Base-by-base conservation (phyloP, 2,797 vertebrate genomes). In the Craterocephalus amniculus region DNA sequence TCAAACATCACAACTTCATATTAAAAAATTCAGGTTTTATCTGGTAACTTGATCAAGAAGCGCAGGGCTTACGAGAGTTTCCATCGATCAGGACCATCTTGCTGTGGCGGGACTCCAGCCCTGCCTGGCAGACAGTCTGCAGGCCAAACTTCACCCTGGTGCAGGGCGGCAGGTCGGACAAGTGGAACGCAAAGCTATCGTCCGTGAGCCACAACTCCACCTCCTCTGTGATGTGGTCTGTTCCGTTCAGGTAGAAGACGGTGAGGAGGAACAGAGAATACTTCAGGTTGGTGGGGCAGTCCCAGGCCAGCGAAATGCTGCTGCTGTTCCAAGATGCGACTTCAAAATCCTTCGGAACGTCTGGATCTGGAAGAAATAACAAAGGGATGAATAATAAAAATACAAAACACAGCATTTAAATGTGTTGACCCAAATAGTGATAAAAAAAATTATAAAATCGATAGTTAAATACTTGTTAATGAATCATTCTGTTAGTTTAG, bases 251-350 rank as follows among this genome's bases (percentile, higher is more conserved):
- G 74, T 87, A 73, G 77, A 92, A 88, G 58, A 67, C 24, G 0
- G 88, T 90, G 68, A 94, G 69, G 27, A 91, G 81, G 83, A 92
- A 92, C 40, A 51, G 26, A 0, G 91, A 89, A 78, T 67, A 87
- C 57, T 54, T 78, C n/a, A 26, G 31, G 70, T 83, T 87, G 13
- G 67, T 24, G 0, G 93, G 91, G 26, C 75, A 87, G 27, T 86
- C 80, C 94, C 94, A 94, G 40, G 60, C 43, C 75, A 94, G 31
- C 0, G 87, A 85, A 13, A 94, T 34, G 75, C 87, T 91, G 78
- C 70, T 91, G 81, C 77, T 79, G 70, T 89, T 92, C 86, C 82
- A 89, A 0, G 51, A 84, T 0, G 58, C 70, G 43, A 90, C 76
- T 58, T 76, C 63, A 38, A 93, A 84, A 77, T 90, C 56, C 26